Conservation (phyloP, 2,888 invertebrate genomes). For the Dasysyrphus tricinctus region DNA sequence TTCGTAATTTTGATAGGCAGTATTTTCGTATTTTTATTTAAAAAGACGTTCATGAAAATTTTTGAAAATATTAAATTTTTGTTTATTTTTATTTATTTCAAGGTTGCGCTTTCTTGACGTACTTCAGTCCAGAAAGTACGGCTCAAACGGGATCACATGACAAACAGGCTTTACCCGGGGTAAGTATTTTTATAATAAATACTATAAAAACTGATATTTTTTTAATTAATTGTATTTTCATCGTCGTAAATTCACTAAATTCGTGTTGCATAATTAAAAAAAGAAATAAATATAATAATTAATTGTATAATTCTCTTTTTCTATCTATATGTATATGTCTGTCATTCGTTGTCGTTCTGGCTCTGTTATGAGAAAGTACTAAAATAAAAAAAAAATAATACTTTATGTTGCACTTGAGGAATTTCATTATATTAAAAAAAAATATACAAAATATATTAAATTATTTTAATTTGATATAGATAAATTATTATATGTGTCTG, state of each 20-base stretch:
- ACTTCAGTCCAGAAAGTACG: conserved; percentile 98
- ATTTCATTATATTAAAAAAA: conserved; percentile 37
- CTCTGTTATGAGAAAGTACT: conserved; percentile 32
- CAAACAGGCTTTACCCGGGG: conserved; percentile 99
- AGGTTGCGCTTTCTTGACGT: conserved; percentile 99
- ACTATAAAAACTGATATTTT: neutral
- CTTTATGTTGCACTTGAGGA: conserved; percentile 56
- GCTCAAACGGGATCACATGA: conserved; percentile 89
- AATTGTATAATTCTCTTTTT: conserved; percentile 59
- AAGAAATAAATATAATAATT: conserved; percentile 21
- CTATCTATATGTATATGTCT: conserved; percentile 56
- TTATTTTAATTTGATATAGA: conserved; percentile 39
- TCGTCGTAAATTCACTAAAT: conserved; percentile 64
- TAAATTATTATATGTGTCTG: conserved; percentile 25
- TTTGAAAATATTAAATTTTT: neutral
- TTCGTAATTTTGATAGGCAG: no score
- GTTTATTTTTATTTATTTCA: conserved; percentile 81
- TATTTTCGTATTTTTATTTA: no score
- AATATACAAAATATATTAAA: conserved; percentile 5
- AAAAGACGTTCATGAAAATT: no score
- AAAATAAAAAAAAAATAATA: conserved; percentile 15
- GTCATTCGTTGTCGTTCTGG: conserved; percentile 53
- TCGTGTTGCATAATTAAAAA: conserved; percentile 59
- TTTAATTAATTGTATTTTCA: conserved; percentile 24
- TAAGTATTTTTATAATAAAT: conserved; percentile 85